Evolutionary conservation across 1,140 invertebrate species (phyloP).

Genomic region (Chironomus striatipennis): DNA sequence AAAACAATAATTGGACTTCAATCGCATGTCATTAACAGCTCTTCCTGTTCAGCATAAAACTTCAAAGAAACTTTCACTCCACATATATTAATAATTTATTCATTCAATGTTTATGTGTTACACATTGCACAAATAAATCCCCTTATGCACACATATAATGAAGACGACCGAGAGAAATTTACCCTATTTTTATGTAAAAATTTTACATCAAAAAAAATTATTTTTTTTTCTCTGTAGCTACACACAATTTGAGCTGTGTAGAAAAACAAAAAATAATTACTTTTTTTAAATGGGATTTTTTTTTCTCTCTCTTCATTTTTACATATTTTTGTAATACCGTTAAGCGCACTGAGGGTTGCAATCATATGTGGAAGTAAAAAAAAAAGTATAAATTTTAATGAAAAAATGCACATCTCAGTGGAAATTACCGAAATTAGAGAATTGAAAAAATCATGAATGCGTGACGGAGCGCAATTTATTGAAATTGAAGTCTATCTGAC

Average conservation of each 20-base stretch:
- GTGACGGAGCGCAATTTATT: constrained; percentile 8
- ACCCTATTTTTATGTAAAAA: constrained; percentile 22
- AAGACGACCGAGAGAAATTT: not conserved
- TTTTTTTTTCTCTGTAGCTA: too few species aligned
- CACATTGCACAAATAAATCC: too few species aligned
- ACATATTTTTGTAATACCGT: not conserved
- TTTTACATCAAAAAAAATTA: constrained; percentile 1
- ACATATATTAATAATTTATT: too few species aligned
- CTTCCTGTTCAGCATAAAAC: too few species aligned
- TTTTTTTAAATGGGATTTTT: constrained; percentile 22
- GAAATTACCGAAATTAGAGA: not conserved
- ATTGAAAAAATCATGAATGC: not conserved
- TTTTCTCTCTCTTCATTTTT: not conserved
- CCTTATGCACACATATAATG: too few species aligned
- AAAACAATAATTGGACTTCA: too few species aligned
- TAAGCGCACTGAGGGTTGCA: not conserved
- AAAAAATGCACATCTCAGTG: constrained; percentile 3
- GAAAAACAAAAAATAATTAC: constrained; percentile 22
- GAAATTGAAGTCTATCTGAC: not conserved
- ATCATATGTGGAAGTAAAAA: too few species aligned
- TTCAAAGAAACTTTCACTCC: too few species aligned
- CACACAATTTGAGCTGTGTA: not conserved
- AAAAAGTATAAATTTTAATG: not conserved
- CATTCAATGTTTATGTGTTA: too few species aligned
- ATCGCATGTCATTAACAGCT: too few species aligned